Evolutionary conservation across 2,888 invertebrate genomes (phyloP), one percentile per base, ranked within the genome.

Genomic region (Neelides folsomi): DNA sequence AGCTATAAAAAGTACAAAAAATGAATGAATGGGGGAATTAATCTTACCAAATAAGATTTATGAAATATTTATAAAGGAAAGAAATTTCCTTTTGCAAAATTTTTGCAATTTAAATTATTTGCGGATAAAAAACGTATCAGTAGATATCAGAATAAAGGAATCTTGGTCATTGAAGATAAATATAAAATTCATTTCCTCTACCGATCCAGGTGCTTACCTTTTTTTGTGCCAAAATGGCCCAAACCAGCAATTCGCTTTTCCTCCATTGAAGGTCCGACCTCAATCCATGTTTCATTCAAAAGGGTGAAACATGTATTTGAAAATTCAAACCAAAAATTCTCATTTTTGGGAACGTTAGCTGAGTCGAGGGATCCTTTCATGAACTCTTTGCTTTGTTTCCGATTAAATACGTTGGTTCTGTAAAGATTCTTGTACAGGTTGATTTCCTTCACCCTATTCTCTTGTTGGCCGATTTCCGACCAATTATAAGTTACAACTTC

Each of bases 281-380:
- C 90, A 19, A 86, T 69, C 87, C 89, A 90, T 47, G 83, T 83
- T 68, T 88, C 86, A 67, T 83, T 77, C 51, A 90, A 73, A 19
- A 90, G 71, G 1, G 88, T 86, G 71, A 88, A 75, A 43, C 89
- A 71, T 36, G 78, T 77, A 54, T 77, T 73, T 34, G 81, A 73
- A 67, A 85, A 83, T 47, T 75, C 75, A 51, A 75, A 73, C 53
- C 85, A 75, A 57, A 63, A 55, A n/a, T 53, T 51, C 2, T 49
- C 35, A 1, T 38, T 13, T 0, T 16, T 49, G 2, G 39, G 15
- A 12, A 16, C 44, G 3, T 39, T 47, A 36, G 38, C 38, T 19
- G 27, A 40, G 15, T 18, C 16, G 8, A 51, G 46, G 38, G 10
- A 10, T 7, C 41, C 48, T 12, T 36, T 8, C 12, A 40, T 52